A percentile compares a stretch with the other conserved stretches of the same genome.
These are phyloP conservation scores for Monodelphis domestica DNA, from an alignment of 2,797 vertebrate genomes.

Conservation along the genomic window DNA sequence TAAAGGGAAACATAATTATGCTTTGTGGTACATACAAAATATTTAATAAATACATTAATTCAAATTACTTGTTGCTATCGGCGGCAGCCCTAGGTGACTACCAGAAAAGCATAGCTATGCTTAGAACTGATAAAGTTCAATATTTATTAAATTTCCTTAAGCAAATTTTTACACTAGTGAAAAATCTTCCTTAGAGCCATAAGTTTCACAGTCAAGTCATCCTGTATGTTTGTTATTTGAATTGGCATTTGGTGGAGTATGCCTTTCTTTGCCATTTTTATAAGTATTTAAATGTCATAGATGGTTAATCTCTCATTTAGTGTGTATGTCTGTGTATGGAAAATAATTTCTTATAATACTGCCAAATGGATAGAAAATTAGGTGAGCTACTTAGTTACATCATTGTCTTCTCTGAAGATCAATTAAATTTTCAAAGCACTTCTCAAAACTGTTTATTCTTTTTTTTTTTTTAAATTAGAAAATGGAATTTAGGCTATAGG, in stretches of 20 bases:
- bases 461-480: not conserved
- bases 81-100: not conserved
- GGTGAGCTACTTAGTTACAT: not conserved
- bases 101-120: not conserved
- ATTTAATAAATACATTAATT: not conserved
- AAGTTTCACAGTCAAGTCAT: not conserved
- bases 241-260: not conserved
- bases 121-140: not conserved
- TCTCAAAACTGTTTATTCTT: not conserved
- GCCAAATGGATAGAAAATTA: not conserved
- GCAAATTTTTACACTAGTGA: not conserved
- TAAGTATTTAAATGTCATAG: not conserved
- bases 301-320: not conserved
- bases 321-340: no score
- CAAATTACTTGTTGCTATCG: not conserved
- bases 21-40: slow-evolving; percentile 51
- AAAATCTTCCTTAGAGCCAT: not conserved
- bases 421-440: not conserved
- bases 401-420: not conserved
- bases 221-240: not conserved
- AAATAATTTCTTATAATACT: not conserved
- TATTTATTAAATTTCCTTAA: not conserved
- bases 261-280: not conserved
- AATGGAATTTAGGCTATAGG: slow-evolving; percentile 1
- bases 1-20: slow-evolving; percentile 5